These are phyloP conservation scores for Rhabdophis nuchalis DNA, from an alignment of 2,797 vertebrate species.

Conservation along the genomic window DNA sequence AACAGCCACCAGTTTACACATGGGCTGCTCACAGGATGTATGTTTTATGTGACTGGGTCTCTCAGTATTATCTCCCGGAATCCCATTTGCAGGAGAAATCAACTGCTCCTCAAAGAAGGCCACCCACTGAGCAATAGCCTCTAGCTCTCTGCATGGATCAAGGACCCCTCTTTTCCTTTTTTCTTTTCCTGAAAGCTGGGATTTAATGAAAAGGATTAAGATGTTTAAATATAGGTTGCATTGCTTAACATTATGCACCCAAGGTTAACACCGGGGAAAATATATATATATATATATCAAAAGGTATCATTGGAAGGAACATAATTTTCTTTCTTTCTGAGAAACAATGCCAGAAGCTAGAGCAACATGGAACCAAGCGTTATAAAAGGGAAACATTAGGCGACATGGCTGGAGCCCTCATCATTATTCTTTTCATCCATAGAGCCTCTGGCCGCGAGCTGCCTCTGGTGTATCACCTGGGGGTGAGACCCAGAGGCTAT, in stretches of 20 bases:
- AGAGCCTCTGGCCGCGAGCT: background rate
- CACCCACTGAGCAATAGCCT: background rate
- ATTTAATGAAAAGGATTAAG: constrained; percentile 12
- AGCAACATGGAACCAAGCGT: background rate
- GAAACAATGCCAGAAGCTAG: background rate
- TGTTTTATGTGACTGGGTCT: background rate
- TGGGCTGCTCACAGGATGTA: background rate
- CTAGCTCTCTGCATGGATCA: background rate
- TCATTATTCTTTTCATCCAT: background rate
- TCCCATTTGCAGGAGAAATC: background rate
- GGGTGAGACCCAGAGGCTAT: background rate
- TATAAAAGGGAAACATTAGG: background rate
- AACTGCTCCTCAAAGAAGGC: background rate
- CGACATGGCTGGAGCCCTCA: background rate
- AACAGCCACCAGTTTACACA: background rate
- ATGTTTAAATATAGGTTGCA: constrained; percentile 7
- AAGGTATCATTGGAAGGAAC: background rate
- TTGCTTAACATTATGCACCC: constrained; percentile 7
- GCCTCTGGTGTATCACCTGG: background rate
- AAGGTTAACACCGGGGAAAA: background rate
- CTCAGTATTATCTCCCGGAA: background rate
- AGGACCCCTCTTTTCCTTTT: background rate
- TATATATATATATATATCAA: too few species aligned
- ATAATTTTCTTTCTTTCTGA: background rate
- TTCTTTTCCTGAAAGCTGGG: background rate